These are phyloP conservation scores for Spermophilus dauricus DNA, from an alignment of 2,113 vertebrate genomes.

Conservation along the genomic window DNA sequence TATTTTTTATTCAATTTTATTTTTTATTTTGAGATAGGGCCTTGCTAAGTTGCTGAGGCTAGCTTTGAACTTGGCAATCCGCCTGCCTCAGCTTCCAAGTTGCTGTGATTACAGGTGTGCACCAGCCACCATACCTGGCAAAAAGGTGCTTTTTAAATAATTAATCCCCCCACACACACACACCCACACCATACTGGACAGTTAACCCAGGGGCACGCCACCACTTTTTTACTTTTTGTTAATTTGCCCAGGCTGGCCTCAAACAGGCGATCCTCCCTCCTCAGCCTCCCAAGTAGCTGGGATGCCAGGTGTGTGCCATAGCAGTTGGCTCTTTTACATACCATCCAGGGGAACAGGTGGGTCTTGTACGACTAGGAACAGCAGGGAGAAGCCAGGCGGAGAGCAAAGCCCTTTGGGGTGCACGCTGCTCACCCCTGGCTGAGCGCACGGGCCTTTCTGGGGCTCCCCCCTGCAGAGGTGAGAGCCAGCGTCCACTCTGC, in stretches of 20 bases:
- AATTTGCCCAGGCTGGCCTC: not conserved
- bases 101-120: not conserved
- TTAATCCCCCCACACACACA: too few species aligned
- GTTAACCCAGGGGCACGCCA: not conserved
- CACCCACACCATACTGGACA: not conserved
- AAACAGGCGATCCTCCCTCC: not conserved
- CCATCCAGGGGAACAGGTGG: constrained; percentile 5
- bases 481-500: not conserved
- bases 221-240: not conserved
- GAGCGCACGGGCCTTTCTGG: too few species aligned
- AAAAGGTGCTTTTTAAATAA: too few species aligned
- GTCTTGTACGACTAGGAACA: not conserved
- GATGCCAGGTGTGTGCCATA: too few species aligned
- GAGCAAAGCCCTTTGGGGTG: not conserved
- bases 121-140: too few species aligned
- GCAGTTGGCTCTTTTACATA: not conserved
- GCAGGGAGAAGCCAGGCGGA: not conserved
- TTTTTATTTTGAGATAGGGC: not conserved
- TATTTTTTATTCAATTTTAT: not conserved
- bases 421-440: not conserved
- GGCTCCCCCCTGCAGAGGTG: not conserved
- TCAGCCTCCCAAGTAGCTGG: too few species aligned
- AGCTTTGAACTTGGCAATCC: not conserved
- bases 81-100: not conserved
- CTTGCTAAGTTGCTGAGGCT: too few species aligned